These are phyloP conservation scores for Chiloscyllium punctatum DNA, from an alignment of 2,797 vertebrate genomes.

Conservation along the genomic window DNA sequence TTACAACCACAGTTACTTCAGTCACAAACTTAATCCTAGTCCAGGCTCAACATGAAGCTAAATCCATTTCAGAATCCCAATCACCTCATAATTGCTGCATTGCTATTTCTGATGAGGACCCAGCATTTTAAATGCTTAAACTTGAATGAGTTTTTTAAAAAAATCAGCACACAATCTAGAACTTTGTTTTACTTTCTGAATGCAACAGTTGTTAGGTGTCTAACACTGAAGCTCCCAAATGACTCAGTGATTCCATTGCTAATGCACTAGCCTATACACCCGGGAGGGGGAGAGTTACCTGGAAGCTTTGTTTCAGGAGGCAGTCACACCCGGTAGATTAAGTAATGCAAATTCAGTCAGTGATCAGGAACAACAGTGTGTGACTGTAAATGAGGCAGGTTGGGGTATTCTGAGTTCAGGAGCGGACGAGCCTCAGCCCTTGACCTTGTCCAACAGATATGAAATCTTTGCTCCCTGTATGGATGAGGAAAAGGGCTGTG, in stretches of 20 bases:
- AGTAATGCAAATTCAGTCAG: too few species aligned
- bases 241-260: constrained; percentile 20
- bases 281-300: too few species aligned
- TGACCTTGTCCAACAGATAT: too few species aligned
- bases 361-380: too few species aligned
- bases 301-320: too few species aligned
- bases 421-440: too few species aligned
- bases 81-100: constrained; percentile 7
- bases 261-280: neutral
- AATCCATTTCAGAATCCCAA: neutral
- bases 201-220: neutral
- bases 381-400: too few species aligned
- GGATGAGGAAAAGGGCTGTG: too few species aligned
- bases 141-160: neutral
- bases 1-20: neutral
- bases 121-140: constrained; percentile 9
- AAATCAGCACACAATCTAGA: neutral
- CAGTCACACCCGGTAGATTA: too few species aligned
- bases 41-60: neutral
- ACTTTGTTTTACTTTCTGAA: constrained; percentile 25
- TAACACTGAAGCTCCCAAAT: constrained; percentile 12
- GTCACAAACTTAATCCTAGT: neutral
- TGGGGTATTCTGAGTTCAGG: too few species aligned
- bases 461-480: too few species aligned
- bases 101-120: neutral